Evolutionary conservation across 1,140 invertebrate genomes (phyloP).

Genomic region (Medauroidea extradentata): DNA sequence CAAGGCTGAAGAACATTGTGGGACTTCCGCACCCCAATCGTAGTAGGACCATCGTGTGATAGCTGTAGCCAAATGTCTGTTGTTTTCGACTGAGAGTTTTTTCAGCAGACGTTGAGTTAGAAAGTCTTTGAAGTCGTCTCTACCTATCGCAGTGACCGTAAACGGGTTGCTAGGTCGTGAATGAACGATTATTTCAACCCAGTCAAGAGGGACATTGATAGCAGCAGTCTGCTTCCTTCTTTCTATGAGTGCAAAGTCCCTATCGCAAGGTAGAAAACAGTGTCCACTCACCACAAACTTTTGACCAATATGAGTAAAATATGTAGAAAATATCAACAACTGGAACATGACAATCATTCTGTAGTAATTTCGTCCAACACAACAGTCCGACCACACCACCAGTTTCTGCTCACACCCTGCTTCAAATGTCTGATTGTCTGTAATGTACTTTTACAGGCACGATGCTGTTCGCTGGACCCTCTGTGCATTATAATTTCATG

Average conservation of each 20-base stretch:
- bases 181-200: background rate
- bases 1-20: too few species aligned
- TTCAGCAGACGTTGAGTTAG: background rate
- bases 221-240: slow-evolving; percentile 5
- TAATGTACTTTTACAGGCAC: background rate
- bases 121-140: background rate
- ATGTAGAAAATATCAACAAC: background rate
- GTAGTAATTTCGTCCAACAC: background rate
- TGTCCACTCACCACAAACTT: slow-evolving; percentile 19
- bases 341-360: too few species aligned
- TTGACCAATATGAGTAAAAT: slow-evolving; percentile 17
- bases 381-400: background rate
- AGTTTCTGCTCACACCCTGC: background rate
- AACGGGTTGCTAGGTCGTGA: too few species aligned
- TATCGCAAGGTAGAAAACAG: slow-evolving; percentile 20
- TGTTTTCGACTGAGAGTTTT: background rate
- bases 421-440: background rate
- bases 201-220: slow-evolving; percentile 7
- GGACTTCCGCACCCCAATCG: background rate
- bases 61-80: background rate
- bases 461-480: too few species aligned
- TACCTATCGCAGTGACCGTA: too few species aligned
- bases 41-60: background rate
- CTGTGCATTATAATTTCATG: too few species aligned
- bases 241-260: slow-evolving; percentile 20